Evolutionary conservation across 1,140 invertebrate genomes (phyloP).

Genomic region (Lasioglossum baleicum): DNA sequence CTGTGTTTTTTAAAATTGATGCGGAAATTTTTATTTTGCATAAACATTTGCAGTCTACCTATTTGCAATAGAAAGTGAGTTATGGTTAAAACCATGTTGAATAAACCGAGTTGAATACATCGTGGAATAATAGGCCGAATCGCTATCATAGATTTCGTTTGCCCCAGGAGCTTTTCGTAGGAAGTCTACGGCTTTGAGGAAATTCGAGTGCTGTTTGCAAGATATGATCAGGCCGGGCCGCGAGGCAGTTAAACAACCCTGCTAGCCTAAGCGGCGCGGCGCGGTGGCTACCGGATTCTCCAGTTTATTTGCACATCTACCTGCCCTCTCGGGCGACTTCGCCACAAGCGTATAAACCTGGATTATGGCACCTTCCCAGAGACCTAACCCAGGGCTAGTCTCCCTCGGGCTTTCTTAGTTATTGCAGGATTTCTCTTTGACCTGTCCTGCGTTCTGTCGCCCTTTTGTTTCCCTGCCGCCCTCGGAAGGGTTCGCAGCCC

Average conservation of each 20-base stretch:
- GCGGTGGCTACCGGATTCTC: constrained; percentile 1
- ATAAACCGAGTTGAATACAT: no score
- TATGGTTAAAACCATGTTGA: no score
- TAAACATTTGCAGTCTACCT: no score
- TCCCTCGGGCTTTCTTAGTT: neutral
- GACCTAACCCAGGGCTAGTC: no score
- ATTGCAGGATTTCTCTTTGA: neutral
- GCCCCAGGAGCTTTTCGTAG: no score
- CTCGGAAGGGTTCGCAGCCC: neutral
- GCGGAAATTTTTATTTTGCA: no score
- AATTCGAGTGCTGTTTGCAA: neutral
- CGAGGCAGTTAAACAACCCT: neutral
- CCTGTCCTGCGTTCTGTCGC: neutral
- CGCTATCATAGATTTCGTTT: no score
- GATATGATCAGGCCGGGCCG: neutral
- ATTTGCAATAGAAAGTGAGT: no score
- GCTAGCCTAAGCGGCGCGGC: neutral
- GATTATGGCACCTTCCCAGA: constrained; percentile 21
- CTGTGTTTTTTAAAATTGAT: no score
- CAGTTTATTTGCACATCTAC: constrained; percentile 29
- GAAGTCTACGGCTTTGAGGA: no score
- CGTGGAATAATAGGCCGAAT: no score
- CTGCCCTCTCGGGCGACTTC: neutral
- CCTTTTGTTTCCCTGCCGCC: neutral
- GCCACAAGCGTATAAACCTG: neutral